phyloP scores from a whole-genome alignment of 2,888 invertebrate genomes.

The Hydriomena furcata region DNA sequence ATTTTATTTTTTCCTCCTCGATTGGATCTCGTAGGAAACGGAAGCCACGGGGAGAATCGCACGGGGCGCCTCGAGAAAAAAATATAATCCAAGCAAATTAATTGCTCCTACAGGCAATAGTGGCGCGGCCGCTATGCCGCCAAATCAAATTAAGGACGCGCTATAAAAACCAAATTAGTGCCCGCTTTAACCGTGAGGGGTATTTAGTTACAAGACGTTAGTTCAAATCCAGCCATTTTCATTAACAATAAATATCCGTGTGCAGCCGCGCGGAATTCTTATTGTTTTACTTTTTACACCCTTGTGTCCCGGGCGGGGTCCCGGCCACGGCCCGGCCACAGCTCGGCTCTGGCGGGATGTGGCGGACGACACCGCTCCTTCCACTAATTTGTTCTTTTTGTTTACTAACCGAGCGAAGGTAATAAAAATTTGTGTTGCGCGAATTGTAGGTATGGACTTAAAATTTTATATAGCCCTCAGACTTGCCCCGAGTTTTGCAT shows the following conservation, averaged over 20 bases:
- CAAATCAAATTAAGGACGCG: constrained; percentile 84
- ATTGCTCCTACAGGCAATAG: constrained; percentile 82
- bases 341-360: constrained; percentile 35
- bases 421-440: constrained; percentile 83
- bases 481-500: constrained; percentile 76
- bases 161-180: constrained; percentile 85
- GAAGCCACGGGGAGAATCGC: constrained; percentile 51
- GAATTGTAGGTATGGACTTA: constrained; percentile 79
- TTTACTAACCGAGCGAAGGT: constrained; percentile 78
- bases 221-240: constrained; percentile 83
- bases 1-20: constrained; percentile 80
- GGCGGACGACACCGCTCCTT: constrained; percentile 68
- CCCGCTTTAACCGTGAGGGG: constrained; percentile 83
- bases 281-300: constrained; percentile 84
- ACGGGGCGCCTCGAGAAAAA: constrained; percentile 61
- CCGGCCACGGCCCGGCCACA: constrained; percentile 21
- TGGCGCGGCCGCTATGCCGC: constrained; percentile 80
- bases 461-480: constrained; percentile 80
- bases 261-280: constrained; percentile 80
- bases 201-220: constrained; percentile 84
- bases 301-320: constrained; percentile 77
- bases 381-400: constrained; percentile 80
- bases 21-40: constrained; percentile 66
- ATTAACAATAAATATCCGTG: constrained; percentile 84
- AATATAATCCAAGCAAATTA: constrained; percentile 84